Percentiles rank a stretch among this genome's conserved stretches.
phyloP scores from a whole-genome alignment of 2,888 invertebrate genomes.

The Lithosia quadra region DNA sequence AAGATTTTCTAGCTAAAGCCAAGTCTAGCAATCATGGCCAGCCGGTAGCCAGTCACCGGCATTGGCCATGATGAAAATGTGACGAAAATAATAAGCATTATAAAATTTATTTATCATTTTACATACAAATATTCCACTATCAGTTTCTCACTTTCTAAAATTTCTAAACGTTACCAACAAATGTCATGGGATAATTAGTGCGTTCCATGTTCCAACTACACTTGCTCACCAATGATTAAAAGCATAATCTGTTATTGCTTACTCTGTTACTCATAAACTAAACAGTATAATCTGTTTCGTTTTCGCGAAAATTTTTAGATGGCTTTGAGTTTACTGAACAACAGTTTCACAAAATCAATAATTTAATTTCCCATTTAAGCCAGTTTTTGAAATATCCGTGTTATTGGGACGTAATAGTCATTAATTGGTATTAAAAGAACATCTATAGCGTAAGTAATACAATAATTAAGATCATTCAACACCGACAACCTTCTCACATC shows the following conservation, averaged over 20 bases:
- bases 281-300: not conserved
- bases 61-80: too few relatives aligned
- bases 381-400: conserved; percentile 36
- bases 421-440: conserved; percentile 15
- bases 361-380: conserved; percentile 22
- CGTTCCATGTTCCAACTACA: not conserved
- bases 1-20: too few relatives aligned
- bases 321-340: conserved; percentile 21
- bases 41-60: too few relatives aligned
- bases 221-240: not conserved
- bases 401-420: conserved; percentile 36
- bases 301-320: not conserved
- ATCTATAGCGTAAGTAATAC: conserved; percentile 37
- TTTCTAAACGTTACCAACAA: not conserved
- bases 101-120: too few relatives aligned
- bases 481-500: not conserved
- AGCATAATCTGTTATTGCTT: not conserved
- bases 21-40: too few relatives aligned
- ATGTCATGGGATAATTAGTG: not conserved
- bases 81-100: too few relatives aligned
- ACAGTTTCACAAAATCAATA: conserved; percentile 42
- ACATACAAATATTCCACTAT: too few relatives aligned
- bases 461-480: not conserved
- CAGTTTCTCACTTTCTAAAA: too few relatives aligned
- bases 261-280: not conserved